A percentile compares a stretch with the other conserved stretches of the same genome.
These are phyloP conservation scores for Venusia cambrica DNA, from an alignment of 2,888 invertebrate species.

Conservation along the genomic window DNA sequence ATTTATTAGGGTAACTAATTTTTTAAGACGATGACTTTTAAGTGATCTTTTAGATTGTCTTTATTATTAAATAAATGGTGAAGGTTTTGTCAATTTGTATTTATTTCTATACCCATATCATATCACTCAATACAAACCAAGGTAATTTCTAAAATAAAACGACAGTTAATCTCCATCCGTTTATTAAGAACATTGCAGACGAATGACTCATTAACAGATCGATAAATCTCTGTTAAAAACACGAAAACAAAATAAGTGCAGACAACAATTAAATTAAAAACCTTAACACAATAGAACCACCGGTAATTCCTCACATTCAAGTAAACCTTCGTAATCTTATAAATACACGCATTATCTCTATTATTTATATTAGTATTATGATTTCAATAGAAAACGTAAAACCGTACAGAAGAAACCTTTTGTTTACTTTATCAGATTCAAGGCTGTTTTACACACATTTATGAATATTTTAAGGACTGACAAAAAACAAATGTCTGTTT, in stretches of 20 bases:
- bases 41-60: slow-evolving; percentile 82
- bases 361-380: slow-evolving; percentile 2
- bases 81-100: slow-evolving; percentile 77
- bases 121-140: not conserved
- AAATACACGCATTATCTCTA: slow-evolving; percentile 3
- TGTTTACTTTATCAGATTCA: no score
- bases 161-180: slow-evolving; percentile 56
- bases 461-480: no score
- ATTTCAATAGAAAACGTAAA: no score
- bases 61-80: slow-evolving; percentile 82
- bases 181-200: slow-evolving; percentile 73
- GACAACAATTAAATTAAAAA: slow-evolving; percentile 73
- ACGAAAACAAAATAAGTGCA: slow-evolving; percentile 71
- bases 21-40: slow-evolving; percentile 81
- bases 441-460: no score
- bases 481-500: not conserved
- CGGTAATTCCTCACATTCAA: slow-evolving; percentile 8
- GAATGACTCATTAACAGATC: slow-evolving; percentile 65
- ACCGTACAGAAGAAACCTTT: no score
- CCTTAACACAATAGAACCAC: slow-evolving; percentile 41
- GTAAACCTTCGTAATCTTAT: slow-evolving; percentile 1
- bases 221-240: slow-evolving; percentile 74
- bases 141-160: slow-evolving; percentile 33
- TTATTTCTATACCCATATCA: slow-evolving; percentile 44
- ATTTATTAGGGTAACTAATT: slow-evolving; percentile 81